Evolutionary conservation across 92 coral and sea anemone genomes (phyloP), one percentile per base, ranked within the genome.

Genomic region (Zoanthus solanderi): DNA sequence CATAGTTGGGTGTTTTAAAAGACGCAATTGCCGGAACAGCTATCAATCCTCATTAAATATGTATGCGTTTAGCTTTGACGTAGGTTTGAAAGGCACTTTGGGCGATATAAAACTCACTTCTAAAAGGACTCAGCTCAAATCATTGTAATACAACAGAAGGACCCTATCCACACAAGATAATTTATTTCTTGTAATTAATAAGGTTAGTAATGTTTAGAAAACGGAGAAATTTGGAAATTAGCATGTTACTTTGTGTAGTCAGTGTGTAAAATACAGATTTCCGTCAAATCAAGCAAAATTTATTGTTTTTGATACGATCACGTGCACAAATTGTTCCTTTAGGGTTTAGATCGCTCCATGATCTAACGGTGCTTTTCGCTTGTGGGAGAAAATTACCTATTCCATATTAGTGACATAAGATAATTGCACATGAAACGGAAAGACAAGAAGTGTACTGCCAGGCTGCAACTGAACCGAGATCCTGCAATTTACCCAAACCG

Each of bases 31-130:
- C 82, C 82, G 82, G 82, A 77, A 76, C 34, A 30, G 5, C 47
- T 12, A 30, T 63, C 29, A 5, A 28, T 17, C 46, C 65, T 77
- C 66, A 77, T 77, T 77, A 77, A 56, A 18, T 77, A 77, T 77
- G 45, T 66, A 53, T 77, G 82, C 82, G 81, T 32, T 12, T 56
- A 13, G 5, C 18, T 17, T 23, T 75, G 79, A 75, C 79, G 79
- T 75, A 75, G 15, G 31, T 11, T 32, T 46, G 57, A 18, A 23
- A 53, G 30, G 60, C 53, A 52, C 23, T 32, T 32, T 54, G 82
- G 48, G 67, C 28, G 53, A 32, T 52, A 77, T 73, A 77, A 48
- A 77, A 30, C 16, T 77, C 66, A 42, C 66, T 56, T 77, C 10
- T 77, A 54, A 77, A 54, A 18, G 65, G 15, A 52, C 46, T 56